Evolutionary conservation across 1,140 invertebrate species (phyloP).

Genomic region (Formica selysi): DNA sequence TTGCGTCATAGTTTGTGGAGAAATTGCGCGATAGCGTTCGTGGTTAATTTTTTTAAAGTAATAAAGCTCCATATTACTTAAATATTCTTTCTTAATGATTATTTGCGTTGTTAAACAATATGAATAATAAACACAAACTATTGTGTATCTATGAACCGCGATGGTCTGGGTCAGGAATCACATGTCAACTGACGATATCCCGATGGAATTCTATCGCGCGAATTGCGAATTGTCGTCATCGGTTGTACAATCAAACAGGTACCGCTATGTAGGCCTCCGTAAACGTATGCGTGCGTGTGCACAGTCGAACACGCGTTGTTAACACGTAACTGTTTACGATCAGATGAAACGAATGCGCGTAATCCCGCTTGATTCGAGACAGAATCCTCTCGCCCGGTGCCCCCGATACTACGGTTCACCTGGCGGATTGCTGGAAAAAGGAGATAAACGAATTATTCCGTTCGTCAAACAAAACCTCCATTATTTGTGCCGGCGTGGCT

Average conservation of each 20-base stretch:
- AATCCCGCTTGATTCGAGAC: conserved; percentile 73
- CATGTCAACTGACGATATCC: conserved; percentile 3
- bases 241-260: conserved; percentile 51
- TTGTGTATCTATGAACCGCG: neutral
- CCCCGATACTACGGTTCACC: conserved; percentile 50
- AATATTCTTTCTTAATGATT: too few relatives aligned
- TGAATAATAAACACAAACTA: too few relatives aligned
- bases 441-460: conserved; percentile 76
- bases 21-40: neutral
- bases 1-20: neutral
- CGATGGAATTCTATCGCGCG: conserved; percentile 25
- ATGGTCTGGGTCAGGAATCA: neutral
- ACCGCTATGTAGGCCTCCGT: neutral
- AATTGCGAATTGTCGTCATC: conserved; percentile 52
- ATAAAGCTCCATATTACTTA: too few relatives aligned
- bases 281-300: conserved; percentile 14
- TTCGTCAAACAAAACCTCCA: conserved; percentile 75
- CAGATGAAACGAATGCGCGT: conserved; percentile 73
- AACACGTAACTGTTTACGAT: conserved; percentile 75
- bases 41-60: neutral
- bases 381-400: conserved; percentile 4
- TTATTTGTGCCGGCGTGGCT: conserved; percentile 74
- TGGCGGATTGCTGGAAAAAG: conserved; percentile 73
- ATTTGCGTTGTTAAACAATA: too few relatives aligned
- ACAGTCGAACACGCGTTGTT: conserved; percentile 62